phyloP scores from a whole-genome alignment of 2,888 invertebrate species.

The Ectemnius lituratus region DNA sequence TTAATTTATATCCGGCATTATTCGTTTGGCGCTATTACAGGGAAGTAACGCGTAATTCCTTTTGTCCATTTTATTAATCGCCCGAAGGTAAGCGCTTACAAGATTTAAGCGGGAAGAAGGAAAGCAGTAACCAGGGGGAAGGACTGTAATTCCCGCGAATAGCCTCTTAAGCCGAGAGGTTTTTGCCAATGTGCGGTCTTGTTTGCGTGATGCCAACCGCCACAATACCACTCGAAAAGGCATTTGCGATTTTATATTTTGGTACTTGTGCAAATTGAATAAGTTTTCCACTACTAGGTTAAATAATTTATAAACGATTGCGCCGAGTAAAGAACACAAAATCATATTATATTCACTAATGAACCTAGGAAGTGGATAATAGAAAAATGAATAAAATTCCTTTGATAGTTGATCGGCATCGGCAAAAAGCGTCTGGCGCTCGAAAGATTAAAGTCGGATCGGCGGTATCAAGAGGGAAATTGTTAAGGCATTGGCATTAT shows the following conservation, averaged over 20 bases:
- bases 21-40: not conserved
- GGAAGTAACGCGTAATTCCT: not conserved
- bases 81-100: not conserved
- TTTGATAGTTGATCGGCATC: constrained; percentile 22
- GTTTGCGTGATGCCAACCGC: constrained; percentile 6
- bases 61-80: constrained; percentile 5
- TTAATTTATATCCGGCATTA: no score
- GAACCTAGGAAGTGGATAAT: no score
- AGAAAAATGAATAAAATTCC: constrained; percentile 20
- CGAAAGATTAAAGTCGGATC: no score
- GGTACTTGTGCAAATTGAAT: not conserved
- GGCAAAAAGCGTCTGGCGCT: no score
- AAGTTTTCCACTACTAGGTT: not conserved
- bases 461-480: no score
- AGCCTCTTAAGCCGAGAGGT: constrained; percentile 12
- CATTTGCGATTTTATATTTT: constrained; percentile 2
- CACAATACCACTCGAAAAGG: not conserved
- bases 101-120: not conserved
- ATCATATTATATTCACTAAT: no score
- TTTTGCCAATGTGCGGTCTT: constrained; percentile 1
- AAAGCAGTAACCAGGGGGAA: not conserved
- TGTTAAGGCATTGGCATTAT: no score
- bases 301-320: no score
- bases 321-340: no score
- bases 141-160: constrained; percentile 16